These are phyloP conservation scores for Carabus problematicus DNA, from an alignment of 2,888 invertebrate genomes.

Conservation along the genomic window DNA sequence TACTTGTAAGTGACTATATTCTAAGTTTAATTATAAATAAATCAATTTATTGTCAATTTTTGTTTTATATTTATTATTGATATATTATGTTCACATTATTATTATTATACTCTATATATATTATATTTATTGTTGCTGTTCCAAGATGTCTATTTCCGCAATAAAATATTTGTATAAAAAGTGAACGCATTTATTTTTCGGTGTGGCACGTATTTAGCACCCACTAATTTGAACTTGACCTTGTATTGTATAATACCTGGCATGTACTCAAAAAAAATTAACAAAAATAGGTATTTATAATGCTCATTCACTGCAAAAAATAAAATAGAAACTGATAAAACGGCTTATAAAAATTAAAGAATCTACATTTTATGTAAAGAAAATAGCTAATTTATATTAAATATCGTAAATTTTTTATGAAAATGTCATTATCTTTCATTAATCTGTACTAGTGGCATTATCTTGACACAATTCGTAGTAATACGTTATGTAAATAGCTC, in stretches of 20 bases:
- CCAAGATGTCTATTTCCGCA: slow-evolving; percentile 10
- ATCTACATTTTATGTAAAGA: too few relatives aligned
- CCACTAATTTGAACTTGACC: slow-evolving; percentile 10
- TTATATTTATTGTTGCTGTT: not conserved
- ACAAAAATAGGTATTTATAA: slow-evolving; percentile 11
- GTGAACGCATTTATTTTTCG: not conserved
- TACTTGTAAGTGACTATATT: not conserved
- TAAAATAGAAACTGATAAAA: too few relatives aligned
- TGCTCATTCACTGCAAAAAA: too few relatives aligned
- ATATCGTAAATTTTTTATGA: too few relatives aligned
- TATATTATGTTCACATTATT: not conserved
- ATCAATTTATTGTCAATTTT: not conserved
- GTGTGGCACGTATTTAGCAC: not conserved
- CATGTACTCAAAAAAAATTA: slow-evolving; percentile 6
- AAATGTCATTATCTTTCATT: too few relatives aligned
- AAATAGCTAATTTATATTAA: too few relatives aligned
- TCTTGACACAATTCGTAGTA: too few relatives aligned
- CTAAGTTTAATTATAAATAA: not conserved
- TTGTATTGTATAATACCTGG: slow-evolving; percentile 24
- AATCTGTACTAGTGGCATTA: too few relatives aligned
- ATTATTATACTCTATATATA: slow-evolving; percentile 4
- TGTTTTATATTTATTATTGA: not conserved
- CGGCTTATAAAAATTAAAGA: too few relatives aligned
- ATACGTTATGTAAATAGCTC: too few relatives aligned
- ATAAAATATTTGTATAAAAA: slow-evolving; percentile 25